A percentile compares a stretch with the other conserved stretches of the same genome.
Evolutionary conservation across 1,140 invertebrate genomes (phyloP).

Genomic region (Zaprionus lachaisei): DNA sequence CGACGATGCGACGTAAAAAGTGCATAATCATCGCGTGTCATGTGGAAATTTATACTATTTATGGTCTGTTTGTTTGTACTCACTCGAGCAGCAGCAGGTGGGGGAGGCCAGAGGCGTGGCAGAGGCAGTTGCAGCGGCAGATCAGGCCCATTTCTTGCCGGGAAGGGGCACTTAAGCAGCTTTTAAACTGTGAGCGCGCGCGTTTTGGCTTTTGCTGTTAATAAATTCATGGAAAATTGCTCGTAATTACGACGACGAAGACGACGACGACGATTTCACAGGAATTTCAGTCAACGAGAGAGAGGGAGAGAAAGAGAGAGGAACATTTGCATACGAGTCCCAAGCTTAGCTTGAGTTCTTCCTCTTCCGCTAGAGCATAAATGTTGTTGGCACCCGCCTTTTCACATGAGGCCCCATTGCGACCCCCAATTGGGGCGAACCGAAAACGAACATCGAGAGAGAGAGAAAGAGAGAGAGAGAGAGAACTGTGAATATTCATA

Average conservation of each 20-base stretch:
- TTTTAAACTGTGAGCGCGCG: constrained; percentile 40
- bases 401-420: constrained; percentile 21
- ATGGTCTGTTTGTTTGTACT: constrained; percentile 80
- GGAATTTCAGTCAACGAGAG: constrained; percentile 64
- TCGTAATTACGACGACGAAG: constrained; percentile 69
- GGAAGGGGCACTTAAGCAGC: constrained; percentile 56
- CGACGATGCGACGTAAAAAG: constrained; percentile 51
- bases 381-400: constrained; percentile 45
- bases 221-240: constrained; percentile 82
- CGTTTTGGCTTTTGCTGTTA: constrained; percentile 55
- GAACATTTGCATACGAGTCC: not conserved
- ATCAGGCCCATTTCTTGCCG: constrained; percentile 33
- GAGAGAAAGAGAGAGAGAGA: not conserved
- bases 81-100: constrained; percentile 34
- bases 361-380: constrained; percentile 31
- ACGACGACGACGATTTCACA: constrained; percentile 74
- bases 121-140: constrained; percentile 11
- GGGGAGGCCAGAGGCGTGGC: constrained; percentile 9
- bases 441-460: too few species aligned
- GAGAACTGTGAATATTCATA: constrained; percentile 69
- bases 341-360: not conserved
- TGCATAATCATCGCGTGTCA: constrained; percentile 82
- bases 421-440: constrained; percentile 56
- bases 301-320: not conserved
- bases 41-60: constrained; percentile 83